Percentiles rank a stretch among this genome's conserved stretches.
Conservation (phyloP, 2,113 vertebrate genomes). For the Eira barbara region DNA sequence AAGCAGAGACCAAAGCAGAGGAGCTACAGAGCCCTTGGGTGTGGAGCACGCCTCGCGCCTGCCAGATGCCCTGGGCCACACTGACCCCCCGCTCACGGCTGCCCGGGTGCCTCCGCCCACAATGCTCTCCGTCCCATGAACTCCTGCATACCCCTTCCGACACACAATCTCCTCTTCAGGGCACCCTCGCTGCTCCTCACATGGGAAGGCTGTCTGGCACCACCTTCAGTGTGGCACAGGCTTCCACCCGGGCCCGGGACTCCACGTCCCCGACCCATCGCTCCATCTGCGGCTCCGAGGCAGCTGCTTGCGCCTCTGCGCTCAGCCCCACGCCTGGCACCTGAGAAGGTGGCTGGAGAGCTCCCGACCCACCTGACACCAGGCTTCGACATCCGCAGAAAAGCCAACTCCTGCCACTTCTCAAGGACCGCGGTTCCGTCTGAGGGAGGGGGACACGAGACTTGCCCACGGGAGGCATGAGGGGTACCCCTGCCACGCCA, state of each 20-base stretch:
- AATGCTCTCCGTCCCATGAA: not conserved
- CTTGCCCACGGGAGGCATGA: not conserved
- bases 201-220: not conserved
- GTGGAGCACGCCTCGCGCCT: not conserved
- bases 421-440: not conserved
- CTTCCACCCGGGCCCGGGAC: rapidly evolving
- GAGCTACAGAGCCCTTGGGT: not conserved
- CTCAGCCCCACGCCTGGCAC: no score
- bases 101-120: not conserved
- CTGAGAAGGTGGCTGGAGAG: not conserved
- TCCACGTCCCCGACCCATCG: rapidly evolving
- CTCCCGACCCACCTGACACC: not conserved
- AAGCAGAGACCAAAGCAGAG: not conserved
- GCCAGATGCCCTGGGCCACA: not conserved
- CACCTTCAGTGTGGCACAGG: rapidly evolving
- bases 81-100: not conserved
- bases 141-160: not conserved
- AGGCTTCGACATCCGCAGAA: not conserved
- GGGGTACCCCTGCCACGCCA: not conserved
- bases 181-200: not conserved
- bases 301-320: not conserved
- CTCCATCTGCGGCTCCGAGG: not conserved
- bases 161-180: not conserved
- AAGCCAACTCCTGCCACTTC: not conserved
- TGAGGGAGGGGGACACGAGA: not conserved